phyloP scores from a whole-genome alignment of 1,140 invertebrate genomes.

The Branchinecta lindahli region DNA sequence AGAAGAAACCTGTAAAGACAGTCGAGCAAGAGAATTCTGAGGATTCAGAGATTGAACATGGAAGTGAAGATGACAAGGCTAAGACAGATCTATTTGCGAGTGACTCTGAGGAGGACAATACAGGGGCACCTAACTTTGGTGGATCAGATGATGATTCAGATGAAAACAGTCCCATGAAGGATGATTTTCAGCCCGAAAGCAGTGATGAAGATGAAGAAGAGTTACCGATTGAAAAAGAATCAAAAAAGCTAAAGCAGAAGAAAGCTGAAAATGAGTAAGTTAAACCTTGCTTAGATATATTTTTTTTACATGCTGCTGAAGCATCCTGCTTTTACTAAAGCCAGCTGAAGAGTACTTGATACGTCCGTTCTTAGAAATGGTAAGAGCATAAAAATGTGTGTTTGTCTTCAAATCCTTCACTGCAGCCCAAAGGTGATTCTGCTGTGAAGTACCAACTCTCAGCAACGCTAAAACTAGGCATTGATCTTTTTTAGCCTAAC shows the following conservation, averaged over 20 bases:
- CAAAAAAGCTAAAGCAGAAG: conserved; percentile 60
- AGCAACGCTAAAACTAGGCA: too few relatives aligned
- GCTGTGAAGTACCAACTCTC: too few relatives aligned
- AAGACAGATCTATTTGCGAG: conserved; percentile 24
- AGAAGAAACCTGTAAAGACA: conserved; percentile 22
- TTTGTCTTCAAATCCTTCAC: too few relatives aligned
- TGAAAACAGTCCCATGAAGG: conserved; percentile 30
- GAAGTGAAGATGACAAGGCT: conserved; percentile 25
- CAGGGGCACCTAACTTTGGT: conserved; percentile 21
- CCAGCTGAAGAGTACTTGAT: too few relatives aligned
- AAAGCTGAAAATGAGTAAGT: conserved; percentile 44
- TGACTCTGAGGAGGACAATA: conserved; percentile 19
- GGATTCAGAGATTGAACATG: conserved; percentile 29
- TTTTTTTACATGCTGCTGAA: too few relatives aligned
- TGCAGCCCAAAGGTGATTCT: too few relatives aligned
- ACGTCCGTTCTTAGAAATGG: too few relatives aligned
- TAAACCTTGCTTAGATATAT: background rate
- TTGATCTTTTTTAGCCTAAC: too few relatives aligned
- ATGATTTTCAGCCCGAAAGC: conserved; percentile 32
- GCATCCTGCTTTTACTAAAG: too few relatives aligned
- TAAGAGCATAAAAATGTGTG: too few relatives aligned
- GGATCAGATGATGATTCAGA: conserved; percentile 25
- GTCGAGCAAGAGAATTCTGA: conserved; percentile 34
- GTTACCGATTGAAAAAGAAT: conserved; percentile 70
- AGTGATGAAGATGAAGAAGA: conserved; percentile 41